phyloP scores from a whole-genome alignment of 2,888 invertebrate species.

The Ephialtes manifestator region DNA sequence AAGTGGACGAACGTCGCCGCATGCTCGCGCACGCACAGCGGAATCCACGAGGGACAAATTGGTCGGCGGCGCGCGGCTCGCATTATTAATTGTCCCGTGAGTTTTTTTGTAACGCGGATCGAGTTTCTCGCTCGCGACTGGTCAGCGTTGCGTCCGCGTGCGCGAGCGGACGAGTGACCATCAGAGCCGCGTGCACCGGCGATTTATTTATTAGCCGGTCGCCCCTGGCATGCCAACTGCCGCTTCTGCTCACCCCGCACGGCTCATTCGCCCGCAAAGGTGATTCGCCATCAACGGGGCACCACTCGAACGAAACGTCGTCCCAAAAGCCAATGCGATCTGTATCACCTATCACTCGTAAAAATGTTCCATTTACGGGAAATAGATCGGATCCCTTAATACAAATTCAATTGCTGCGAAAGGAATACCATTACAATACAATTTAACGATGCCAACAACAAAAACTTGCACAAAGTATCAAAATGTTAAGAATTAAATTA shows the following conservation, averaged over 20 bases:
- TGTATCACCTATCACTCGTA: constrained; percentile 6
- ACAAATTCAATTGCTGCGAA: not conserved
- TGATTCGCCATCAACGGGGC: constrained; percentile 3
- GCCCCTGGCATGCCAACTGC: constrained; percentile 73
- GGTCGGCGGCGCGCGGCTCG: constrained; percentile 78
- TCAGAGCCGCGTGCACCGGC: constrained; percentile 66
- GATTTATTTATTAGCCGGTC: constrained; percentile 82
- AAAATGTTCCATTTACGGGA: not conserved
- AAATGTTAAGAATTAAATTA: not conserved
- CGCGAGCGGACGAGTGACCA: constrained; percentile 9
- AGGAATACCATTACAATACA: not conserved
- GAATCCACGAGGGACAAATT: constrained; percentile 84
- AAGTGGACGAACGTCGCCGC: constrained; percentile 69
- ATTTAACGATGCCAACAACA: not conserved
- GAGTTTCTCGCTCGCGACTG: constrained; percentile 73
- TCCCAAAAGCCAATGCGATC: not conserved
- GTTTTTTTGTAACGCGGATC: constrained; percentile 67
- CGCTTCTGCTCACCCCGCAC: constrained; percentile 20
- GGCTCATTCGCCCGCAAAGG: constrained; percentile 35
- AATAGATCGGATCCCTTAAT: not conserved
- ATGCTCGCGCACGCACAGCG: constrained; percentile 69
- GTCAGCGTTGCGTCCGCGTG: constrained; percentile 2
- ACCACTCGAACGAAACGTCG: constrained; percentile 15
- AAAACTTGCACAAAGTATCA: not conserved
- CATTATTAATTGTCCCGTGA: constrained; percentile 84